A percentile compares a stretch with the other conserved stretches of the same genome.
These are phyloP conservation scores for Synchiropus splendidus DNA, from an alignment of 2,113 vertebrate genomes.

Conservation along the genomic window DNA sequence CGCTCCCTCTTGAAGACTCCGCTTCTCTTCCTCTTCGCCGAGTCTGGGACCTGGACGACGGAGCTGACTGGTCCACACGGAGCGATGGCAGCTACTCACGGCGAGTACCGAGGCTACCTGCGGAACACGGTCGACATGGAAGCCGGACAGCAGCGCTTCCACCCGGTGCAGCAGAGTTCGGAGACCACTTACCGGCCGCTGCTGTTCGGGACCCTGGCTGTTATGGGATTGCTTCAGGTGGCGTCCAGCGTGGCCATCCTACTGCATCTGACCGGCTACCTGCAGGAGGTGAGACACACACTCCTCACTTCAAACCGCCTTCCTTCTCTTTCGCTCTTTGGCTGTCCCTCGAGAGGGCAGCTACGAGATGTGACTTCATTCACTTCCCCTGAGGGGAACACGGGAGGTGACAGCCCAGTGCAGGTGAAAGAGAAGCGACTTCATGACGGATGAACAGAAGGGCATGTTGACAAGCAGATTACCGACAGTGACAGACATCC, in stretches of 20 bases:
- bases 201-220: conserved; percentile 73
- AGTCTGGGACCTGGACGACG: conserved; percentile 38
- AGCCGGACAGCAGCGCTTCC: conserved; percentile 58
- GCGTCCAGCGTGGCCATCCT: conserved; percentile 88
- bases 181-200: conserved; percentile 67
- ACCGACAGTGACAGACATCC: too few relatives aligned
- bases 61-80: conserved; percentile 29
- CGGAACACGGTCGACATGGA: conserved; percentile 62
- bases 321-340: too few relatives aligned
- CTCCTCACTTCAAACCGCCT: too few relatives aligned
- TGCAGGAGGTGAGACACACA: conserved; percentile 63
- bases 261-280: conserved; percentile 86
- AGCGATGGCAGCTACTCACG: conserved; percentile 68
- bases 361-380: too few relatives aligned
- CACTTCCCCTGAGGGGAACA: too few relatives aligned
- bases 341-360: too few relatives aligned
- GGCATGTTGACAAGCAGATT: too few relatives aligned
- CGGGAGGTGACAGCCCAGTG: too few relatives aligned
- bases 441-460: too few relatives aligned
- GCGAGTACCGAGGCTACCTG: conserved; percentile 65
- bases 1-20: conserved; percentile 22
- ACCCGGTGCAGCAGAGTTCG: conserved; percentile 46
- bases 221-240: conserved; percentile 87
- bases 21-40: conserved; percentile 36
- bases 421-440: too few relatives aligned